Base-by-base conservation (phyloP, 2,888 invertebrate species). In the Stramonita haemastoma region DNA sequence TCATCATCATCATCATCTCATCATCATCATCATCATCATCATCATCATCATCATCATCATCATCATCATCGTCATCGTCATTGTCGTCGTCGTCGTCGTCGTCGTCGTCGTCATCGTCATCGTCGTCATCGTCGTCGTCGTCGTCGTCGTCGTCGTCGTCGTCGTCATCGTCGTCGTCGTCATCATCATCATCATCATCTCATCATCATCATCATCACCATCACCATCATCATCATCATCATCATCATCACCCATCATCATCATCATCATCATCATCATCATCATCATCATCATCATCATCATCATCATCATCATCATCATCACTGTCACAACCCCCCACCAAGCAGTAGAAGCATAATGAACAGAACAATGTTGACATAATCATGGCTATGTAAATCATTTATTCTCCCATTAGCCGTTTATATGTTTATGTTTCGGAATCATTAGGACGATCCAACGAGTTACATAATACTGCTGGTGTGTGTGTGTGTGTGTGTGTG, bases 11-110 rank as follows among this genome's bases (percentile, higher is more conserved):
- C n/a, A n/a, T n/a, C n/a, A n/a, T n/a, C n/a, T n/a, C n/a, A n/a
- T 60, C 60, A 60, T 60, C 66, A 66, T 66, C 13, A 66, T 66
- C 66, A 66, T 66, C 66, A 66, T 13, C 2, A 66, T 26, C 17
- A 2, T 66, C 26, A 1, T 66, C 66, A 2, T 66, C 66, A 2
- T 66, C 66, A 1, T 66, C 66, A 2, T 66, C 66, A 4, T 17
- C 26, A 26, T 66, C 66, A 66, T 73, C 29, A n/a, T 26, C n/a
- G 34, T 79, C 15, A 26, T 79, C 17, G 77, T 77, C 19, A 56
- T 73, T 15, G 77, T 87, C 60, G 56, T 84, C 81, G 17, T 81
- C 81, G 32, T 81, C 19, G n/a, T 81, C 81, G 17, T 81, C 81
- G 32, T 81, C 81, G 32, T 81, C 81, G 66, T 73, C 66, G 46